A percentile compares a stretch with the other conserved stretches of the same genome.
These are phyloP conservation scores for Melieria picta DNA, from an alignment of 2,888 invertebrate genomes.

Conservation along the genomic window DNA sequence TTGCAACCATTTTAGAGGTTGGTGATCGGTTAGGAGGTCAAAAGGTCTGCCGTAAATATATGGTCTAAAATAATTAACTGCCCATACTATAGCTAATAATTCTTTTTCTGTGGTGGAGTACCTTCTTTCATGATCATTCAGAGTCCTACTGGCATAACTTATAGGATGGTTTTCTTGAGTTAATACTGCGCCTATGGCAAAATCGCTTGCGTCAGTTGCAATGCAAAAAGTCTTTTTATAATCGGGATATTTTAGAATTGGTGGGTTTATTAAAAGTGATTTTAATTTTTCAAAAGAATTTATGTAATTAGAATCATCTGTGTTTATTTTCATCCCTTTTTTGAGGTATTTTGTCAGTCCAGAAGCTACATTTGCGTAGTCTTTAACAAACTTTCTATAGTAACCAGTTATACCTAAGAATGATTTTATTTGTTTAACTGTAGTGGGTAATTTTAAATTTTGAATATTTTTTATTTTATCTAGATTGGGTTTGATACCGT, in stretches of 20 bases:
- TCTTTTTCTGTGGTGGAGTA: slow-evolving; percentile 43
- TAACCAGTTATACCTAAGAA: slow-evolving; percentile 32
- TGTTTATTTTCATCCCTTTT: slow-evolving; percentile 28
- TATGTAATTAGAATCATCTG: slow-evolving; percentile 38
- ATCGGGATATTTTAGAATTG: slow-evolving; percentile 21
- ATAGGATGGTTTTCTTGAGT: slow-evolving; percentile 41
- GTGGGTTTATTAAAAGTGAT: slow-evolving; percentile 34
- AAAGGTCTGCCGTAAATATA: slow-evolving; percentile 37
- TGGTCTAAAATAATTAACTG: slow-evolving; percentile 35
- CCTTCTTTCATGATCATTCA: slow-evolving; percentile 42
- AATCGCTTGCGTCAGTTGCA: slow-evolving; percentile 39
- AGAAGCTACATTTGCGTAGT: slow-evolving; percentile 34
- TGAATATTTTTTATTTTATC: slow-evolving; percentile 24
- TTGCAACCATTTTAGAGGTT: slow-evolving; percentile 29
- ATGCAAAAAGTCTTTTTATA: slow-evolving; percentile 16
- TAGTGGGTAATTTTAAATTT: slow-evolving; percentile 16
- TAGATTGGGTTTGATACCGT: slow-evolving; percentile 14
- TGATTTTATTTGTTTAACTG: slow-evolving; percentile 34
- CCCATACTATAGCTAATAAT: slow-evolving; percentile 39
- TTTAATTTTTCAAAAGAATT: slow-evolving; percentile 35
- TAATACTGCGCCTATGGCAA: slow-evolving; percentile 41
- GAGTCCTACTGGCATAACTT: slow-evolving; percentile 39
- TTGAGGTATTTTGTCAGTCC: slow-evolving; percentile 27
- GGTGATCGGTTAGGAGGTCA: slow-evolving; percentile 39
- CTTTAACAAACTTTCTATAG: slow-evolving; percentile 35